Percentiles rank a stretch among this genome's conserved stretches.
These are phyloP conservation scores for Salvelinus sp. DNA, from an alignment of 2,113 vertebrate species.

Conservation along the genomic window DNA sequence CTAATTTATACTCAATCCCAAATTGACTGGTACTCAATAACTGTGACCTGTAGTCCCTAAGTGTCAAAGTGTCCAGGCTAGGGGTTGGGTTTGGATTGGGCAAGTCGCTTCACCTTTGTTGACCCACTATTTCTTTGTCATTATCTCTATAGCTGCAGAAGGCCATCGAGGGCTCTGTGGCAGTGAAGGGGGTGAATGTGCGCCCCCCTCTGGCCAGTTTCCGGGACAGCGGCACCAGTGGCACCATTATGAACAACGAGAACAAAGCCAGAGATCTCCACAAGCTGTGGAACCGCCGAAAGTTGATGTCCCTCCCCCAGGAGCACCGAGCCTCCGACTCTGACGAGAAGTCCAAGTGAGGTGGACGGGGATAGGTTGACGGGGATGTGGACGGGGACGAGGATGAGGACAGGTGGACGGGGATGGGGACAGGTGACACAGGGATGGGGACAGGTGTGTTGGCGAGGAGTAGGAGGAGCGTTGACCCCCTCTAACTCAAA, in stretches of 20 bases:
- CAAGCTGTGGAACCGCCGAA: constrained; percentile 91
- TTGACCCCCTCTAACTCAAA: not conserved
- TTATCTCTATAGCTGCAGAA: constrained; percentile 83
- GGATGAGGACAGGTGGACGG: no score
- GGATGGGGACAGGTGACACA: constrained; percentile 1
- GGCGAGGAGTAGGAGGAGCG: constrained; percentile 14
- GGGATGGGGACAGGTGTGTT: not conserved
- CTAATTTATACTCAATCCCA: no score
- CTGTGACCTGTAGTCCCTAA: no score
- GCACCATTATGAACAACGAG: constrained; percentile 87
- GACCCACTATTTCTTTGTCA: constrained; percentile 12
- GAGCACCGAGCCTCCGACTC: constrained; percentile 83
- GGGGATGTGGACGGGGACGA: constrained; percentile 1
- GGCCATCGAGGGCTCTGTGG: constrained; percentile 94
- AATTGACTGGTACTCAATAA: no score
- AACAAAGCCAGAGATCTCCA: constrained; percentile 89
- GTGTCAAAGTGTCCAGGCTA: no score
- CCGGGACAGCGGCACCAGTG: constrained; percentile 79
- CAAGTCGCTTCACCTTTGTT: no score
- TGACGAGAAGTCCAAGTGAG: constrained; percentile 83
- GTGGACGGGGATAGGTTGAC: not conserved
- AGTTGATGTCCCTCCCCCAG: constrained; percentile 80
- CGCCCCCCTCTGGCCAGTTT: constrained; percentile 94
- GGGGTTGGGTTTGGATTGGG: not conserved
- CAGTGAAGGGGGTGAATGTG: constrained; percentile 90